Base-by-base conservation (phyloP, 2,888 invertebrate genomes). In the Adela reaumurella region DNA sequence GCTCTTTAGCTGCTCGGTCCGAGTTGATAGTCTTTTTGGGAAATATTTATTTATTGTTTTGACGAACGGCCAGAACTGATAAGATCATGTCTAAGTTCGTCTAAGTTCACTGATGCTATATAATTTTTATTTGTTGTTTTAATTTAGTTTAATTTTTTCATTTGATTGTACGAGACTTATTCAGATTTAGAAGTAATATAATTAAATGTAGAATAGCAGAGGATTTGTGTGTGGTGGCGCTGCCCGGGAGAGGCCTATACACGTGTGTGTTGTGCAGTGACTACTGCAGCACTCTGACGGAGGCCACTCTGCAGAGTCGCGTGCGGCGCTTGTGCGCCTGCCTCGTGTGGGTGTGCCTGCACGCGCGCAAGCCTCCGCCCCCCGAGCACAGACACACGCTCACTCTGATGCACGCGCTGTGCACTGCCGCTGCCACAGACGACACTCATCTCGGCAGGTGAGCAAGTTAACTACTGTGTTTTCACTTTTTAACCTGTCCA, bases 281-380 rank as follows among this genome's bases (percentile, higher is more conserved):
- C 68, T 93, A 93, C 74, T 88, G 89, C 55, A 85, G 84, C 62
- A 87, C 85, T 57, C 74, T 90, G 18, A 19, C 81, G 45, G 86
- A 81, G 46, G 87, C 88, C 61, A 82, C 84, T 58, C 87, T 94
- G 68, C 81, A 82, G 56, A 83, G 84, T 56, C 84, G 88, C 69
- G 89, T 91, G 50, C 86, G 89, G 44, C 84, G 89, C 52, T 81
- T 94, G 54, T 90, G 92, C 71, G 86, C 88, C 58, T 51, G 46
- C 47, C 43, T 46, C 2, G 51, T 47, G 11, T 41, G 50, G 49
- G 55, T 57, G 51, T 61, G 56, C 55, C 59, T 61, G 49, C 59
- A 59, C 54, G 56, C 56, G 19, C 18, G 19, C 18, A 54, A 55
- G 50, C 60, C 54, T 49, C 53, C 91, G 53, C 46, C 45, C 49